A percentile compares a stretch with the other conserved stretches of the same genome.
Conservation (phyloP, 2,888 invertebrate genomes). For the Leucozona laternaria region DNA sequence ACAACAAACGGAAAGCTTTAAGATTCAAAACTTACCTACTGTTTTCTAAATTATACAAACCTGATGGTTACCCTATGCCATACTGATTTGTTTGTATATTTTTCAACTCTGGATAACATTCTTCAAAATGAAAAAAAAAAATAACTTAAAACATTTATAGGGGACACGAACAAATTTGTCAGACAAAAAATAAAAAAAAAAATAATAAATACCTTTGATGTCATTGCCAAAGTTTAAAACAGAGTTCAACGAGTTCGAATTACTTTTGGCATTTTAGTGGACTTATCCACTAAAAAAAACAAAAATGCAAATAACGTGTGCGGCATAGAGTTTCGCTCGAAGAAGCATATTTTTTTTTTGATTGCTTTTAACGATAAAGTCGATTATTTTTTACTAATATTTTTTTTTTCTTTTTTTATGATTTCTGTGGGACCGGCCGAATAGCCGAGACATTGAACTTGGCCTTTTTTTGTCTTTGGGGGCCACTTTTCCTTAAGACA, state of each 20-base stretch:
- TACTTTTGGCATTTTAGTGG: slow-evolving; percentile 40
- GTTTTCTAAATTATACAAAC: too few species aligned
- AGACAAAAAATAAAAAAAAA: background rate
- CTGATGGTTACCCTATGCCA: background rate
- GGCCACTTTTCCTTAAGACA: slow-evolving; percentile 52
- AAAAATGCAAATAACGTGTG: slow-evolving; percentile 51
- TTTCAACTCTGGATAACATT: background rate
- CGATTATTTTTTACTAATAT: slow-evolving; percentile 4
- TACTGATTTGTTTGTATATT: background rate
- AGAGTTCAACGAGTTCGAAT: slow-evolving; percentile 52
- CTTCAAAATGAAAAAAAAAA: background rate
- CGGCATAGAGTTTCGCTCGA: slow-evolving; percentile 66
- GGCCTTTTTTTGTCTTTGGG: slow-evolving; percentile 54
- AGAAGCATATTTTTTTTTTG: slow-evolving; percentile 45
- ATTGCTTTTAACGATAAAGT: background rate
- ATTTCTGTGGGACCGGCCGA: slow-evolving; percentile 44
- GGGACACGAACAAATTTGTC: background rate
- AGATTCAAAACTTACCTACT: too few species aligned
- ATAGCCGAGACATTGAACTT: slow-evolving; percentile 66
- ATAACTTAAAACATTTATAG: background rate
- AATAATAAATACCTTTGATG: slow-evolving; percentile 18
- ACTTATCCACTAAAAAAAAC: slow-evolving; percentile 24
- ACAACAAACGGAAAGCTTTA: too few species aligned
- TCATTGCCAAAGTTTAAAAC: slow-evolving; percentile 47
- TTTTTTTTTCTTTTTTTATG: slow-evolving; percentile 5